Base-by-base conservation (phyloP, 2,113 vertebrate genomes). In the Bostrychus sinensis region DNA sequence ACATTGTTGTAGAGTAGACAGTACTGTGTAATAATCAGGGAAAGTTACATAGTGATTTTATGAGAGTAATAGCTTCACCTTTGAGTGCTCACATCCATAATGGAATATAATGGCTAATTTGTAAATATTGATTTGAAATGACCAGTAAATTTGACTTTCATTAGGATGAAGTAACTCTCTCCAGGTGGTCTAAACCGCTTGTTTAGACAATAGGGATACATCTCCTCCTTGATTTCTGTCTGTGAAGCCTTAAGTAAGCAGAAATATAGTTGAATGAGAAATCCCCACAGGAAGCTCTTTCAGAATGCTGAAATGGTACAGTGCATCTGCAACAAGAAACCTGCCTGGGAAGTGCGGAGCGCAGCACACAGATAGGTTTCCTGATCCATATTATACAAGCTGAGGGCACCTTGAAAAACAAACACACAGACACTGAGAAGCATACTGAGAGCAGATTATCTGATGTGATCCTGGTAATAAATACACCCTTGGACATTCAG, bases 371-470 rank as follows among this genome's bases (percentile, higher is more conserved):
- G 42, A 57, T 66, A 77, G 51, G 77, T 70, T 72, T 83, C 67
- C 78, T 1, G 73, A 80, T 85, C 66, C 28, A 70, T 70, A 72
- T 73, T 73, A 85, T 70, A 56, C 28, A 3, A 70, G 61, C 65
- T 63, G 74, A 83, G 86, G 86, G 82, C 86, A 86, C 86, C 82
- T 86, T 88, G 80, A 72, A 62, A 72, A 36, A 61, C 43, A 45
- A 25, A 62, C 22, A 36, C 55, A 1, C 57, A 54, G 54, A 38
- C 63, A 58, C 13, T 32, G 38, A 32, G 36, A 59, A 41, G 57
- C 46, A 50, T 59, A 56, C 62, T 65, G 55, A 56, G n/a, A 60
- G 53, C 34, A 68, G 80, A 77, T 83, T 73, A 83, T 77, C 78
- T 3, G 8, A 14, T 41, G 42, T 53, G 55, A 80, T 80, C 72